phyloP scores from a whole-genome alignment of 2,797 vertebrate species.

The Oryzias dopingdopingensis region DNA sequence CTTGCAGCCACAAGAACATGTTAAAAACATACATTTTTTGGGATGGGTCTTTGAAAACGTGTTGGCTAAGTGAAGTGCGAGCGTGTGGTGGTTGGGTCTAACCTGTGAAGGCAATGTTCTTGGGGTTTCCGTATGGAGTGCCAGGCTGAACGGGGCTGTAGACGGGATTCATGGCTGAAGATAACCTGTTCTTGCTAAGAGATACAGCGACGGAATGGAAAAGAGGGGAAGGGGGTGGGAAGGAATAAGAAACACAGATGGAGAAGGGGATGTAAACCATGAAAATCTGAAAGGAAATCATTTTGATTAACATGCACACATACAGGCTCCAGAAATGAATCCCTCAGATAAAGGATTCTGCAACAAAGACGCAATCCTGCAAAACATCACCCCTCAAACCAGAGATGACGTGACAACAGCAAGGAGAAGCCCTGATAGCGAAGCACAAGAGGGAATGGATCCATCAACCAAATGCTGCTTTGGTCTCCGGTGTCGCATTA shows the following conservation, averaged over 20 bases:
- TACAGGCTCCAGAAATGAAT: constrained; percentile 17
- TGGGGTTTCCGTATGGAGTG: constrained; percentile 95
- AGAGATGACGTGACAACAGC: constrained; percentile 16
- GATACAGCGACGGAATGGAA: constrained; percentile 27
- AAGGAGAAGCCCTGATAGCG: constrained; percentile 20
- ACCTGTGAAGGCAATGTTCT: constrained; percentile 98
- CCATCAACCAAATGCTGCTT: constrained; percentile 20
- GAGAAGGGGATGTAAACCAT: constrained; percentile 24
- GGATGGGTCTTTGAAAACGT: no score
- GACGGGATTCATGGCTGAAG: constrained; percentile 97
- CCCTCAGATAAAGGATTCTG: constrained; percentile 40
- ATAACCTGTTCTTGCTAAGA: constrained; percentile 85
- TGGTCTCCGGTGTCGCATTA: constrained; percentile 13
- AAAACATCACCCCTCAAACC: constrained; percentile 37
- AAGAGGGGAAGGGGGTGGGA: background rate
- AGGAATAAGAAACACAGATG: constrained; percentile 24
- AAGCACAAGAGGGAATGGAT: constrained; percentile 34
- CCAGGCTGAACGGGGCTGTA: constrained; percentile 98
- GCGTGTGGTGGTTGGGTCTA: constrained; percentile 37
- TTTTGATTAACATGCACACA: constrained; percentile 34
- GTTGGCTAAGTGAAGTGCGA: no score
- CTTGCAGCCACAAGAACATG: no score
- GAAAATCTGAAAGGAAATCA: constrained; percentile 38
- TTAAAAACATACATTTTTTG: no score
- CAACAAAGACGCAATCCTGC: constrained; percentile 18